Percentiles rank a stretch among this genome's conserved stretches.
Conservation (phyloP, 2,888 invertebrate genomes). For the Notodromas monacha region DNA sequence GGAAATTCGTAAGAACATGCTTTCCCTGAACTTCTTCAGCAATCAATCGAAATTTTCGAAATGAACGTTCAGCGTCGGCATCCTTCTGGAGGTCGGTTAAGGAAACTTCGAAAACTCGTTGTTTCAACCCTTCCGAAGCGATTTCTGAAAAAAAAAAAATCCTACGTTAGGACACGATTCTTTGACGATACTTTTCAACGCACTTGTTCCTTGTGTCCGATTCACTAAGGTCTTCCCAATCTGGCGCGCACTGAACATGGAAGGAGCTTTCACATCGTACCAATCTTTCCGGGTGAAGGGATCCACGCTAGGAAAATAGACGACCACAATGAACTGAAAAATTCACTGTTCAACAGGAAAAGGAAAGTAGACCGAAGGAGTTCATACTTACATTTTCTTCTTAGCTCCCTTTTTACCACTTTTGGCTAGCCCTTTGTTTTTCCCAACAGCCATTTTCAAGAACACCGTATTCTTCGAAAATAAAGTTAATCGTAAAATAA, state of each 20-base stretch:
- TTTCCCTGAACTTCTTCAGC: constrained; percentile 87
- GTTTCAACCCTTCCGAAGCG: constrained; percentile 88
- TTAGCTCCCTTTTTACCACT: constrained; percentile 98
- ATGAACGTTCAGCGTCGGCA: constrained; percentile 77
- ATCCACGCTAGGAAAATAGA: constrained; percentile 37
- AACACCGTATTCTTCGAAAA: too few species aligned
- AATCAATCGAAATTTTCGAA: constrained; percentile 87
- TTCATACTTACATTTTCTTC: constrained; percentile 99
- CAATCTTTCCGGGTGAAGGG: constrained; percentile 99
- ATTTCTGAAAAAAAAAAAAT: constrained; percentile 31
- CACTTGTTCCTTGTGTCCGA: constrained; percentile 59
- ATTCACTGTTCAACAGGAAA: too few species aligned
- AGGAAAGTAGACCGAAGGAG: too few species aligned
- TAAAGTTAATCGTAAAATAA: too few species aligned
- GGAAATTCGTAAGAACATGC: constrained; percentile 86
- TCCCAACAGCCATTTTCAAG: constrained; percentile 55
- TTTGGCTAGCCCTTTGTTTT: constrained; percentile 88
- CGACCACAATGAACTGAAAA: too few species aligned
- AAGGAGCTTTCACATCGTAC: constrained; percentile 98
- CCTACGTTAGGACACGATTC: too few species aligned
- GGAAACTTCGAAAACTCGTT: constrained; percentile 89
- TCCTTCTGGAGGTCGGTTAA: constrained; percentile 89
- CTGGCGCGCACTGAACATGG: constrained; percentile 82
- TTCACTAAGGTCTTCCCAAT: constrained; percentile 97
- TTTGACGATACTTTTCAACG: constrained; percentile 13